Evolutionary conservation across 2,888 invertebrate species (phyloP), one percentile per base, ranked within the genome.

Genomic region (Plagodis pulveraria): DNA sequence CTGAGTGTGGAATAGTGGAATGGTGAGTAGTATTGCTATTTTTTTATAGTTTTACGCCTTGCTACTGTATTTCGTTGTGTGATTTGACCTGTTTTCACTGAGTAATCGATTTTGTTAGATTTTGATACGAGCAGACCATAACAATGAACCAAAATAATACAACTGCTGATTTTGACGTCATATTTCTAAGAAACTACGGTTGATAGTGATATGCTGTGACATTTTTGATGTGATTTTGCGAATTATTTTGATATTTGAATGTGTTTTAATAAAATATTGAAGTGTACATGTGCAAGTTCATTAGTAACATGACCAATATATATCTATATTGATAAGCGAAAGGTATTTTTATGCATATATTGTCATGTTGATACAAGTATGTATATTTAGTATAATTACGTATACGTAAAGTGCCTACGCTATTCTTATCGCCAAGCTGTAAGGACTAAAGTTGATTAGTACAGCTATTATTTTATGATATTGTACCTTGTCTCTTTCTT

Each of bases 21-120:
- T 67, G 84, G 90, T 91, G 77, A 86, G 89, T 73, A 45, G 62
- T 84, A 87, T 70, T 47, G 59, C 51, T 65, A 66, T 61, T 59
- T 66, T 61, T 59, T 57, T 58, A 57, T 41, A 10, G 10, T 62
- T 61, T 63, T 43, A 51, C 58, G 41, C n/a, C 41, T 44, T 44
- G 35, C 41, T 57, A 50, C 10, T 49, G 51, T 58, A 42, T 67
- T 46, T 53, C 63, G 59, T 40, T 47, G 45, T 51, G 40, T 52
- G 40, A 57, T 63, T 65, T 56, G 62, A 57, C 40, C 38, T 50
- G 43, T 57, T 35, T 55, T 67, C 58, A 65, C 65, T 58, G 62
- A 49, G 49, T 47, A 54, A 55, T 51, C 46, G 66, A 69, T 62
- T 62, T 48, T 58, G 52, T 40, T 53, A 64, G 70, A 67, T 65